Conservation (phyloP, 2,888 invertebrate species). For the Napeogenes inachia region DNA sequence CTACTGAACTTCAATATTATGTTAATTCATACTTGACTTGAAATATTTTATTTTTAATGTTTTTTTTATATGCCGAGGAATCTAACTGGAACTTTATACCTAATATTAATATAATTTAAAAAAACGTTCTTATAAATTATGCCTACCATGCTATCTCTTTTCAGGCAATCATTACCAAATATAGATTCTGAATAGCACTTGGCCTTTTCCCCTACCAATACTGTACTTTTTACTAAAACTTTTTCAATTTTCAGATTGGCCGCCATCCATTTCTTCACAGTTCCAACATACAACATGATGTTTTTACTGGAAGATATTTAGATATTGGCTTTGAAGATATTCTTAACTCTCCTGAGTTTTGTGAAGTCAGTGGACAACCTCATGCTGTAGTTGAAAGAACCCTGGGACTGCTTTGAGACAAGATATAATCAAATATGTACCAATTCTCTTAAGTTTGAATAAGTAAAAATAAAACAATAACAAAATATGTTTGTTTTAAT, state of each 20-base stretch:
- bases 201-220: neutral
- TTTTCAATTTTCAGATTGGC: conserved; percentile 56
- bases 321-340: conserved; percentile 88
- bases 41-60: too few relatives aligned
- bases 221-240: neutral
- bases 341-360: conserved; percentile 83
- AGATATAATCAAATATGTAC: conserved; percentile 19
- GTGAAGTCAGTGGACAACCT: conserved; percentile 87
- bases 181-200: too few relatives aligned
- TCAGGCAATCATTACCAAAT: too few relatives aligned
- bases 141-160: too few relatives aligned
- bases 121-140: too few relatives aligned
- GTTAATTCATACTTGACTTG: too few relatives aligned
- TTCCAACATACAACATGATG: conserved; percentile 83
- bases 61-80: too few relatives aligned
- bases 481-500: conserved; percentile 7
- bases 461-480: conserved; percentile 17
- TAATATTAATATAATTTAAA: too few relatives aligned
- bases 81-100: too few relatives aligned
- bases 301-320: conserved; percentile 84
- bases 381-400: conserved; percentile 89
- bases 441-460: conserved; percentile 19
- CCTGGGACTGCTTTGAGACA: conserved; percentile 77
- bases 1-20: too few relatives aligned
- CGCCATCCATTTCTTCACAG: conserved; percentile 84